Evolutionary conservation across 2,113 vertebrate genomes (phyloP).

Genomic region (Ptychochromis oligacanthus): DNA sequence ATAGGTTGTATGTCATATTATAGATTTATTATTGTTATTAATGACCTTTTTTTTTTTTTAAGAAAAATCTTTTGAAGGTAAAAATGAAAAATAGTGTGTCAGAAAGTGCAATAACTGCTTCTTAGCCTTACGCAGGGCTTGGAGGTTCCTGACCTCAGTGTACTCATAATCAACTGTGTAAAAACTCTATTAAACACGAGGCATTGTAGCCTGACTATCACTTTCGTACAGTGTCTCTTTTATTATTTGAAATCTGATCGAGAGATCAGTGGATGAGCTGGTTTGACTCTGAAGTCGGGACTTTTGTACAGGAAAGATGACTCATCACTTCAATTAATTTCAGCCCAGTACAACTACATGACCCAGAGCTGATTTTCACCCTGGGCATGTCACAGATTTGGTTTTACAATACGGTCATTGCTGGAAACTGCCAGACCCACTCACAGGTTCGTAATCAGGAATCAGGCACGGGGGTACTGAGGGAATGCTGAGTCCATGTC

Average conservation of each 20-base stretch:
- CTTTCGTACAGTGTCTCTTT: slow-evolving; percentile 42
- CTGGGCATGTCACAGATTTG: neutral
- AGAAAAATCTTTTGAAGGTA: slow-evolving; percentile 26
- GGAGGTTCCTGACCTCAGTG: slow-evolving; percentile 29
- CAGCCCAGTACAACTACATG: neutral
- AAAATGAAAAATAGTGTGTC: slow-evolving; percentile 55
- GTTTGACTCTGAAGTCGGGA: neutral
- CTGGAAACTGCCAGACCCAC: slow-evolving; percentile 14
- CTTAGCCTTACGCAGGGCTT: slow-evolving; percentile 29
- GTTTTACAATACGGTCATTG: slow-evolving; percentile 24
- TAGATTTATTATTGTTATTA: slow-evolving; percentile 29
- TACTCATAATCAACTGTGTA: slow-evolving; percentile 27
- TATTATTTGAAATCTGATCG: neutral
- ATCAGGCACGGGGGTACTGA: slow-evolving; percentile 13
- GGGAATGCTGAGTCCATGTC: slow-evolving; percentile 12
- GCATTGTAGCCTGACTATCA: slow-evolving; percentile 21
- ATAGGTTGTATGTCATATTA: slow-evolving; percentile 47
- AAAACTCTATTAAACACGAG: slow-evolving; percentile 63
- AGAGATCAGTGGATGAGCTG: neutral
- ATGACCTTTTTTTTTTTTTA: neutral
- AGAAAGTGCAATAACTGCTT: slow-evolving; percentile 67
- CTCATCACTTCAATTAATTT: neutral
- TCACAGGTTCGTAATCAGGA: slow-evolving; percentile 38
- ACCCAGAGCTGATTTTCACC: neutral
- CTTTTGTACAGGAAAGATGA: neutral